Evolutionary conservation across 1,140 invertebrate genomes (phyloP).

Genomic region (Artemia franciscana): DNA sequence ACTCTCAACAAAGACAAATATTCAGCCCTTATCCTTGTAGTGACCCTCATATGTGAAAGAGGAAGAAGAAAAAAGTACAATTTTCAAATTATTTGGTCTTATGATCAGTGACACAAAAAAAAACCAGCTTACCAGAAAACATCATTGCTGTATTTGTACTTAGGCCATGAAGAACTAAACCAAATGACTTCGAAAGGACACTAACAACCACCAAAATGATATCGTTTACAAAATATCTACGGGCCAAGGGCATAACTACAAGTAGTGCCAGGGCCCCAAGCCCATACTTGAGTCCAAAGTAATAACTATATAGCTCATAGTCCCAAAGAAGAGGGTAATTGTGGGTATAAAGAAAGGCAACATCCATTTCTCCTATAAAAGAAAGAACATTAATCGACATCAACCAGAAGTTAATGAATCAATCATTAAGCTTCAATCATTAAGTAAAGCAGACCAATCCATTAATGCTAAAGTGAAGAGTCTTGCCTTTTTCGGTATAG

Average conservation of each 20-base stretch:
- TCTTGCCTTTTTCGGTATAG: too few species aligned
- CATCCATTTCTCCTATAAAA: constrained; percentile 20
- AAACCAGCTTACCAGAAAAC: constrained; percentile 21
- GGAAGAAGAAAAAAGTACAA: too few species aligned
- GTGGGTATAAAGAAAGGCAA: constrained; percentile 19
- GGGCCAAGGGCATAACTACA: constrained; percentile 17
- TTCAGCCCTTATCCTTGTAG: too few species aligned
- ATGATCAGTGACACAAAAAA: too few species aligned
- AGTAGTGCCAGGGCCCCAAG: constrained; percentile 20
- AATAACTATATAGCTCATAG: constrained; percentile 20
- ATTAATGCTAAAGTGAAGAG: too few species aligned
- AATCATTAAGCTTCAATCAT: too few species aligned
- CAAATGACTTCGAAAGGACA: constrained; percentile 19
- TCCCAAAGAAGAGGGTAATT: constrained; percentile 20
- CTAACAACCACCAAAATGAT: constrained; percentile 18
- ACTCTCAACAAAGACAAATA: too few species aligned
- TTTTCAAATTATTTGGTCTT: too few species aligned
- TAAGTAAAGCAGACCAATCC: too few species aligned
- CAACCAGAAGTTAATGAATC: too few species aligned
- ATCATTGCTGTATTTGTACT: constrained; percentile 17
- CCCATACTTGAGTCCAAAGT: constrained; percentile 21
- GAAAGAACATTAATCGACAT: not conserved
- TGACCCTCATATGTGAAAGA: too few species aligned
- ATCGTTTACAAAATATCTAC: constrained; percentile 15
- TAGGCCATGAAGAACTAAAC: constrained; percentile 19